Conservation (phyloP, 2,888 invertebrate genomes). For the Acleris laterana region DNA sequence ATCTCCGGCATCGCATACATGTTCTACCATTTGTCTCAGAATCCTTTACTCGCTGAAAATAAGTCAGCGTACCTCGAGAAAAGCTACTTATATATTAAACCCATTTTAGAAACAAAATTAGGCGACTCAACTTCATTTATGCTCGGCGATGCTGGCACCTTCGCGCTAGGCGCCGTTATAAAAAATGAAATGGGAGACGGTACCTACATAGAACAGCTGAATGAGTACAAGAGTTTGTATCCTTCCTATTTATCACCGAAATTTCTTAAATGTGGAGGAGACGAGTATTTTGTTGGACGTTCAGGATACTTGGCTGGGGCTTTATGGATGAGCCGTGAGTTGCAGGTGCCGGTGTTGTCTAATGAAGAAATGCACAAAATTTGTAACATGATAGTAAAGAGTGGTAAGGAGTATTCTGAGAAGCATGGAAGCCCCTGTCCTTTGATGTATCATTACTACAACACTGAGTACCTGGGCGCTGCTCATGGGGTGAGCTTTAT, state of each 20-base stretch:
- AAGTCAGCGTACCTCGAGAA: conserved; percentile 81
- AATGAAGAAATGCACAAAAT: conserved; percentile 84
- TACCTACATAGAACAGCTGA: conserved; percentile 57
- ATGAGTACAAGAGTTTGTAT: conserved; percentile 70
- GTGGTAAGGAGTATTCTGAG: conserved; percentile 88
- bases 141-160: conserved; percentile 91
- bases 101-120: conserved; percentile 83
- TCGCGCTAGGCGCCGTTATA: conserved; percentile 88
- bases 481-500: conserved; percentile 84
- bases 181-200: conserved; percentile 80
- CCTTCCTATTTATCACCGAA: conserved; percentile 62
- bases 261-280: conserved; percentile 88
- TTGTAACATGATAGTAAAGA: conserved; percentile 87
- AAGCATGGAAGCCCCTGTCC: conserved; percentile 85
- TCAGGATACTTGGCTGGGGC: conserved; percentile 92
- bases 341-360: conserved; percentile 71
- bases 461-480: conserved; percentile 89
- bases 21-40: conserved; percentile 88
- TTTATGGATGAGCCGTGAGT: conserved; percentile 87
- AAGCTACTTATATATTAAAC: conserved; percentile 86
- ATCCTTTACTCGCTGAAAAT: conserved; percentile 73
- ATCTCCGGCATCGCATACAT: conserved; percentile 89
- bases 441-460: conserved; percentile 91
- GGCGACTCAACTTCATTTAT: conserved; percentile 89
- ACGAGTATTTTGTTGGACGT: conserved; percentile 94